Base-by-base conservation (phyloP, 2,113 vertebrate genomes). In the Dipodomys ordii region DNA sequence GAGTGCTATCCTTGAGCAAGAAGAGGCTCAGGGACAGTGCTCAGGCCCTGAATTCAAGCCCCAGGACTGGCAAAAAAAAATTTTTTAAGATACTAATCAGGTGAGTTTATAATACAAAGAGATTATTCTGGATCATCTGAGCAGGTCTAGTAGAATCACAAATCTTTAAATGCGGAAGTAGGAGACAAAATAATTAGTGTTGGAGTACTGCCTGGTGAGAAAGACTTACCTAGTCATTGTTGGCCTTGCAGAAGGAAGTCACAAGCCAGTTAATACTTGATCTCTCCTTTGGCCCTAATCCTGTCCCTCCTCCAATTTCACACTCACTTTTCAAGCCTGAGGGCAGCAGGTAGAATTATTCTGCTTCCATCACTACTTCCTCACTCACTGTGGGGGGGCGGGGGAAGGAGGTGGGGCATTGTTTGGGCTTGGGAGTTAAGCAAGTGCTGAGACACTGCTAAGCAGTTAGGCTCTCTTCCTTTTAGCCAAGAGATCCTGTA, bases 401-500 rank as follows among this genome's bases (percentile, higher is more conserved):
- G 5, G 39, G 39, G 4, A 39, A 39, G 39, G 39, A 3, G 39
- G 39, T 39, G 39, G 39, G 13, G 25, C 39, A 44, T 25, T 39
- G 76, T 91, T 86, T 88, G 53, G 65, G 76, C 44, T 86, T 83
- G 27, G 46, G 83, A 84, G 73, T 57, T 49, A 83, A 25, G 1
- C 84, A 6, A 83, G 18, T 49, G 6, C 46, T 95, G 57, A 30
- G 12, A 71, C 57, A n/a, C 18, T 25, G 7, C 20, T 60, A 25
- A 76, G n/a, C 18, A 53, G 60, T 57, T 27, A 32, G 62, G 25
- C 65, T 30, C 1, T 10, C 57, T 91, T 95, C 53, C 88, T 62
- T 68, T 84, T 49, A 68, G 78, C 68, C 69, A 67, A 74, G 73
- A 73, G n/a, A 35, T 46, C 74, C 79, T 71, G 19, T 7, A 84